Percentiles rank a stretch among this genome's conserved stretches.
These are phyloP conservation scores for Trachemys scripta DNA, from an alignment of 2,113 vertebrate species.

Conservation along the genomic window DNA sequence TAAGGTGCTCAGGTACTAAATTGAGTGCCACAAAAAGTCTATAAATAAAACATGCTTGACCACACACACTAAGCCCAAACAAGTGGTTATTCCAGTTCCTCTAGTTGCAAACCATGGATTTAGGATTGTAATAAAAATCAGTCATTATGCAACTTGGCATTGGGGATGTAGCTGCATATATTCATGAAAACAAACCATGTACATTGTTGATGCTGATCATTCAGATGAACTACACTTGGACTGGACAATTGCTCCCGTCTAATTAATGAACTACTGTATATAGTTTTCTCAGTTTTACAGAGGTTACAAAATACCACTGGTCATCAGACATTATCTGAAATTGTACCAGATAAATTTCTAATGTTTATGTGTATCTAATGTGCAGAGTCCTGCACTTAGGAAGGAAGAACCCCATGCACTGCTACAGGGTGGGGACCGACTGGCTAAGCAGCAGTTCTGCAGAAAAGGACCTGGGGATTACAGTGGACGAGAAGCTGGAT, in stretches of 20 bases:
- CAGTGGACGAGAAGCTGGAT: too few species aligned
- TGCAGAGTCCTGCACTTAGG: too few species aligned
- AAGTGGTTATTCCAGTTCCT: background rate
- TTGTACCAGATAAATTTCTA: background rate
- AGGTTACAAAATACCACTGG: background rate
- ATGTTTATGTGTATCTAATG: background rate
- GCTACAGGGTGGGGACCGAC: too few species aligned
- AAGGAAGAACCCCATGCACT: too few species aligned
- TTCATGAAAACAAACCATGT: background rate
- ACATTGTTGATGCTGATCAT: background rate
- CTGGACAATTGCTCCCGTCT: background rate
- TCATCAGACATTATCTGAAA: background rate
- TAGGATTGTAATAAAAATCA: background rate
- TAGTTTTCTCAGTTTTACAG: background rate
- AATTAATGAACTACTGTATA: background rate
- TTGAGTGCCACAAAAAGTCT: background rate
- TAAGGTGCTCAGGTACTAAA: background rate
- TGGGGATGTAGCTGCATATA: background rate
- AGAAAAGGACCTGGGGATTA: too few species aligned
- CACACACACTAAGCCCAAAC: background rate
- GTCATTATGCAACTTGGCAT: background rate
- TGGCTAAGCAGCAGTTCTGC: too few species aligned
- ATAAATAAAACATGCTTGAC: background rate
- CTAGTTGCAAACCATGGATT: background rate
- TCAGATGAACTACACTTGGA: background rate